Evolutionary conservation across 1,140 invertebrate species (phyloP), one percentile per base, ranked within the genome.

Genomic region (Atopsyche davidsoni): DNA sequence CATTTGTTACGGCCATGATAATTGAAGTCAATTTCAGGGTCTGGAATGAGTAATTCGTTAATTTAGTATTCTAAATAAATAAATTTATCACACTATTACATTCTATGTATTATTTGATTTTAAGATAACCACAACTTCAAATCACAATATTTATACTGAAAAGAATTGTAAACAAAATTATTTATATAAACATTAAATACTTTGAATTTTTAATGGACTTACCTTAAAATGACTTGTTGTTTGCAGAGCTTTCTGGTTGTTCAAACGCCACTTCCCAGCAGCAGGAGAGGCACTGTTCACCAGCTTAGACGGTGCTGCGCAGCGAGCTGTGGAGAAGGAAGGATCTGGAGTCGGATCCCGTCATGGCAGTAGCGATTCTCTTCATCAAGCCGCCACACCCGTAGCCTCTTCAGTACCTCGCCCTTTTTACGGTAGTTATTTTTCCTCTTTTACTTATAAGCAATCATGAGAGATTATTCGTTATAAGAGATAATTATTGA

Each of bases 181-280:
- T n/a, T n/a, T n/a, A n/a, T n/a, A n/a, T n/a, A n/a, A n/a, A n/a
- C n/a, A n/a, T n/a, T n/a, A n/a, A n/a, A n/a, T n/a, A n/a, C n/a
- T 45, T 21, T 46, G 7, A 38, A 32, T 11, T 21, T 41, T 16
- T 31, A 6, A 10, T 45, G 34, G 39, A 19, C 22, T 36, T 21
- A 16, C 32, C 23, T 21, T 28, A 22, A 35, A 11, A 32, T 31
- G n/a, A 13, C 24, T 25, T 28, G 18, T 45, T 39, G 13, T 61
- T 74, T 71, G 10, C 62, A 88, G 90, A 62, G 92, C 92, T 19
- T 98, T 86, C 70, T 90, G 89, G 82, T 83, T 82, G 28, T 97
- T 96, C 72, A 83, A 87, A 46, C 81, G 86, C 14, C 88, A 93
- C 62, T 98, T 96, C 68, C 89, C 89, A 0, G 86, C 90, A 17